These are phyloP conservation scores for Siniperca chuatsi DNA, from an alignment of 2,113 vertebrate species.

Conservation along the genomic window DNA sequence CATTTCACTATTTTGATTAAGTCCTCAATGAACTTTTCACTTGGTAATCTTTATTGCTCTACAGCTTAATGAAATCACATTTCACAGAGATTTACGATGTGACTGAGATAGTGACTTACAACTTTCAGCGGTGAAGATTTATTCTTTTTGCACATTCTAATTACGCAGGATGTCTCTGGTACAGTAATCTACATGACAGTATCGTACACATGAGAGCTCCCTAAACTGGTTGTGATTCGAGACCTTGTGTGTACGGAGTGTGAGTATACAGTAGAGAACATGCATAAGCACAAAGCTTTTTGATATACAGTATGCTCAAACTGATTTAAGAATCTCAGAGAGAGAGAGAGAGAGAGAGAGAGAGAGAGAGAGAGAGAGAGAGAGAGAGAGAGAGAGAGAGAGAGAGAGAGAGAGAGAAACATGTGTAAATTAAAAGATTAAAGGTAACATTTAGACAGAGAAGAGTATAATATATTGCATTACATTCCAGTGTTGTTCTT, in stretches of 20 bases:
- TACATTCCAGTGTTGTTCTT: neutral
- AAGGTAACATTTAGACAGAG: slow-evolving; percentile 10
- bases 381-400: neutral
- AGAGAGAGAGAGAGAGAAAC: too few species aligned
- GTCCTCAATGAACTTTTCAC: slow-evolving; percentile 68
- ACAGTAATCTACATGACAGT: slow-evolving; percentile 24
- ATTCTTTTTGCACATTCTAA: slow-evolving; percentile 45
- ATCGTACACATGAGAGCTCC: slow-evolving; percentile 1
- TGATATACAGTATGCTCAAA: neutral
- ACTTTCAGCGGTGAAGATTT: slow-evolving; percentile 37
- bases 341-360: too few species aligned
- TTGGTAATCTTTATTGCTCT: slow-evolving; percentile 71
- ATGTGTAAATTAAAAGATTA: slow-evolving; percentile 11
- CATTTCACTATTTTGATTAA: slow-evolving; percentile 74
- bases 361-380: too few species aligned
- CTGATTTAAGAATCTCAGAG: neutral
- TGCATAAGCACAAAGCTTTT: neutral
- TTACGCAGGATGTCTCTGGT: slow-evolving; percentile 36
- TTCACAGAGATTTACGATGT: slow-evolving; percentile 69
- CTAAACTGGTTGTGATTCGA: neutral
- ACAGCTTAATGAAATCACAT: slow-evolving; percentile 76
- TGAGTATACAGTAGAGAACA: neutral
- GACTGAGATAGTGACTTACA: slow-evolving; percentile 54
- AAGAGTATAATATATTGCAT: neutral
- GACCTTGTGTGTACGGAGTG: slow-evolving; percentile 12